phyloP scores from a whole-genome alignment of 2,888 invertebrate genomes.

The Drosophila subquinaria region DNA sequence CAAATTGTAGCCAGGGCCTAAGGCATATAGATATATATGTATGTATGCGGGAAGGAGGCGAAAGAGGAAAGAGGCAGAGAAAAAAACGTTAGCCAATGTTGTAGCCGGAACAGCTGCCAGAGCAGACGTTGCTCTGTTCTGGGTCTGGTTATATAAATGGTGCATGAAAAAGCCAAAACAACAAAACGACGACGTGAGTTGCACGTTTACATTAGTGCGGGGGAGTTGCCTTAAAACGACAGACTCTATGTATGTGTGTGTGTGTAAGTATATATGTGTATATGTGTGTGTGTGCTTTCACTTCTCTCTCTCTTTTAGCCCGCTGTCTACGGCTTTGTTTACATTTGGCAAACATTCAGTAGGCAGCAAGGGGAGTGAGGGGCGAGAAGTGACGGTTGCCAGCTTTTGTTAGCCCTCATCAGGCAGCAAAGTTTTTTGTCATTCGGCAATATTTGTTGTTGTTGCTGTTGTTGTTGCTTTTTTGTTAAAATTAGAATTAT shows the following conservation, averaged over 20 bases:
- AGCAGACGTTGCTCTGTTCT: conserved; percentile 34
- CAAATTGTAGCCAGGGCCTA: conserved; percentile 64
- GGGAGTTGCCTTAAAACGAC: conserved; percentile 34
- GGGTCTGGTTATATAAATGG: conserved; percentile 71
- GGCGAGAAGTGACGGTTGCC: conserved; percentile 22
- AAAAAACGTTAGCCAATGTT: conserved; percentile 6
- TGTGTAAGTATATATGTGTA: conserved; percentile 25
- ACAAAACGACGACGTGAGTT: conserved; percentile 78
- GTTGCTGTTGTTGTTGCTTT: conserved; percentile 8
- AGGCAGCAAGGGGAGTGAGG: background rate
- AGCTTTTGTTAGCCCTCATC: conserved; percentile 40
- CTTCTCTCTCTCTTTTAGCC: conserved; percentile 4
- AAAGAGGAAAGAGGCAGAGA: background rate
- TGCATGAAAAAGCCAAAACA: conserved; percentile 82
- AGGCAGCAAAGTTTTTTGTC: conserved; percentile 32
- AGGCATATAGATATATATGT: background rate
- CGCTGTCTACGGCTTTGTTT: conserved; percentile 69
- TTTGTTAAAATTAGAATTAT: conserved; percentile 72
- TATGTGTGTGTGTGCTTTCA: conserved; percentile 14
- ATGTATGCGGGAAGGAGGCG: background rate
- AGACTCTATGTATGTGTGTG: conserved; percentile 24
- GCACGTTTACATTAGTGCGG: conserved; percentile 53
- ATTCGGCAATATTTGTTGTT: conserved; percentile 21
- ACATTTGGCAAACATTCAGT: conserved; percentile 67
- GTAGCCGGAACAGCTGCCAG: conserved; percentile 66